Conservation (phyloP, 2,113 vertebrate genomes). For the Tringa solitaria region DNA sequence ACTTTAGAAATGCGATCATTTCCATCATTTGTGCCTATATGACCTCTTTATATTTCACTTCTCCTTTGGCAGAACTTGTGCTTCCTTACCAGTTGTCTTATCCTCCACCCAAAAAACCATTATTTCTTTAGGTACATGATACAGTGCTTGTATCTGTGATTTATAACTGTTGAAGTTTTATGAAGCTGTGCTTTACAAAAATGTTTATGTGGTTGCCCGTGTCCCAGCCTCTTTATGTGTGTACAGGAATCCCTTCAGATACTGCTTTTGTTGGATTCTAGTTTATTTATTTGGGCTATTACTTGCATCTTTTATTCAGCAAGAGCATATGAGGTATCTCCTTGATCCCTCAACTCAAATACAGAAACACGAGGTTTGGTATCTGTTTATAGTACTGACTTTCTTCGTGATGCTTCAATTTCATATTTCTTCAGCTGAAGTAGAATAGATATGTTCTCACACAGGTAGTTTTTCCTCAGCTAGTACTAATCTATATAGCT, state of each 20-base stretch:
- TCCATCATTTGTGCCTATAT: not conserved
- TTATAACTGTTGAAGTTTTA: not conserved
- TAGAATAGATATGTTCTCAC: not conserved
- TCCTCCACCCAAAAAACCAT: fast-evolving
- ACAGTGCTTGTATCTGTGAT: not conserved
- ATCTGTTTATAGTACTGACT: not conserved
- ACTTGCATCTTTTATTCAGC: not conserved
- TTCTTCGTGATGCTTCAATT: not conserved
- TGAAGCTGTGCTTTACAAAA: not conserved
- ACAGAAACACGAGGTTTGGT: not conserved
- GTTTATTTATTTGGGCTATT: not conserved
- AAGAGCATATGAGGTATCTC: not conserved
- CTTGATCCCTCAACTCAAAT: fast-evolving
- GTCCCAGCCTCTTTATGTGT: not conserved
- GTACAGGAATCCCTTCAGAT: not conserved
- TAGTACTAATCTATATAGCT: not conserved
- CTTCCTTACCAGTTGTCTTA: not conserved
- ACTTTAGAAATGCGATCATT: not conserved
- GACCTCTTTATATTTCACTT: not conserved
- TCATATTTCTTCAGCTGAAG: not conserved
- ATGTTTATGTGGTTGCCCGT: too few species aligned
- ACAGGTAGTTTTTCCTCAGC: not conserved
- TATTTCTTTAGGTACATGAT: not conserved
- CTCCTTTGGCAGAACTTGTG: not conserved
- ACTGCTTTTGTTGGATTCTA: not conserved